phyloP scores from a whole-genome alignment of 2,888 invertebrate genomes.

The Dyspetes luteomarginatus region DNA sequence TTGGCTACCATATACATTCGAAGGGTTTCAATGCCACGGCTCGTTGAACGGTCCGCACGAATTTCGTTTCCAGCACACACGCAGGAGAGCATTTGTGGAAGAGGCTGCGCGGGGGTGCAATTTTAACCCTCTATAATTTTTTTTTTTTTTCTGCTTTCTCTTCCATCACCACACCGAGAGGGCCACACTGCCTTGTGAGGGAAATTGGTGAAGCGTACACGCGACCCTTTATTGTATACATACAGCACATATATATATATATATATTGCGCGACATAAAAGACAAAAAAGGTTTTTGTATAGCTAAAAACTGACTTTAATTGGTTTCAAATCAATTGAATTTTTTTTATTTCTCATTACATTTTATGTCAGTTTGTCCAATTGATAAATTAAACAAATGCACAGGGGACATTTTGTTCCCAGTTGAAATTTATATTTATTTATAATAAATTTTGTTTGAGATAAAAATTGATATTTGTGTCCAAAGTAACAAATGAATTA shows the following conservation, averaged over 20 bases:
- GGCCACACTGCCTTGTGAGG: slow-evolving; percentile 41
- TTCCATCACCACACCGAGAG: slow-evolving; percentile 35
- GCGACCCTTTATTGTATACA: slow-evolving; percentile 26
- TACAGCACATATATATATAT: neutral
- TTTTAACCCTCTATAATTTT: slow-evolving; percentile 55
- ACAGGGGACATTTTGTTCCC: too few species aligned
- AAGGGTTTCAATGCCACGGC: slow-evolving; percentile 68
- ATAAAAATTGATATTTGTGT: too few species aligned
- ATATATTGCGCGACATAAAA: neutral
- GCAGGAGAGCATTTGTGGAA: slow-evolving; percentile 31
- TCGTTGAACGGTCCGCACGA: slow-evolving; percentile 64
- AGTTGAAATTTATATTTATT: too few species aligned
- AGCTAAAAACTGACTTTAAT: too few species aligned
- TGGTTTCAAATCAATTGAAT: too few species aligned
- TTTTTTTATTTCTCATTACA: too few species aligned
- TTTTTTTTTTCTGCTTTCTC: slow-evolving; percentile 14
- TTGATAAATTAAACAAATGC: too few species aligned
- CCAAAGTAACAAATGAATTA: too few species aligned
- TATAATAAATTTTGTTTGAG: too few species aligned
- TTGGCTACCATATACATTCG: slow-evolving; percentile 3
- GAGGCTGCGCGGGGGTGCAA: slow-evolving; percentile 44
- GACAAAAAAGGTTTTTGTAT: slow-evolving; percentile 11
- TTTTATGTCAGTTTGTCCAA: too few species aligned
- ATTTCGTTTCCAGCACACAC: slow-evolving; percentile 57
- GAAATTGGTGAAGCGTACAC: slow-evolving; percentile 53